Conservation (phyloP, 1,140 invertebrate species). For the Penaeus vannamei region DNA sequence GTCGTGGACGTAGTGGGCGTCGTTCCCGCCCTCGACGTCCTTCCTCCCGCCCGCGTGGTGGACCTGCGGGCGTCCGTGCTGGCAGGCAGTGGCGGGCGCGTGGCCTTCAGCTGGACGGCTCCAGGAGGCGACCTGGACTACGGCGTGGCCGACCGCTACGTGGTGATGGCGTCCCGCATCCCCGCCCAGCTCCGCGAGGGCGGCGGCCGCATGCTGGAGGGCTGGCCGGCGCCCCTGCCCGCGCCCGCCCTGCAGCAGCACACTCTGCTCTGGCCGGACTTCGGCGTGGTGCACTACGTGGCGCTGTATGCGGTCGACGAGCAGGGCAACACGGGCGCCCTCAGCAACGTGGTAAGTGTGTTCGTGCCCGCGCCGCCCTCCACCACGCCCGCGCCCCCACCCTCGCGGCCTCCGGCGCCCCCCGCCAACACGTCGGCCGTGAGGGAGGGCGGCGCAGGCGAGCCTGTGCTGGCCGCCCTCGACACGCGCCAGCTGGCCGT, state of each 20-base stretch:
- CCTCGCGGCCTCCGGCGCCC: constrained; percentile 49
- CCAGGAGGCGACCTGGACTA: constrained; percentile 70
- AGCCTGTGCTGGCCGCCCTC: constrained; percentile 46
- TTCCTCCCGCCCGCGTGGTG: constrained; percentile 67
- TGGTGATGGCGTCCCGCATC: constrained; percentile 49
- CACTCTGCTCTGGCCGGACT: constrained; percentile 60
- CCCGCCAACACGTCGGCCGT: constrained; percentile 57
- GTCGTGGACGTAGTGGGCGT: constrained; percentile 57
- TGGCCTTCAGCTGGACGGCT: constrained; percentile 69
- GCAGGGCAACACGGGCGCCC: constrained; percentile 71
- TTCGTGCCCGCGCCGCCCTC: constrained; percentile 71
- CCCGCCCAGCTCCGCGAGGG: constrained; percentile 38
- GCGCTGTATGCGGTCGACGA: constrained; percentile 74
- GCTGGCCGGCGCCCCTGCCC: constrained; percentile 54
- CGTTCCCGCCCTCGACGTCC: constrained; percentile 55
- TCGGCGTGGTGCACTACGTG: constrained; percentile 71
- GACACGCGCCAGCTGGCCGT: constrained; percentile 55
- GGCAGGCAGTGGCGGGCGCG: constrained; percentile 51
- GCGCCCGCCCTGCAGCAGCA: constrained; percentile 64
- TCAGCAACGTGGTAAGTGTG: constrained; percentile 76
- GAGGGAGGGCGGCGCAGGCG: constrained; percentile 37
- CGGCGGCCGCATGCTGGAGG: constrained; percentile 47
- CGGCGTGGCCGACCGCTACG: constrained; percentile 68
- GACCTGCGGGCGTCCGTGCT: constrained; percentile 66
- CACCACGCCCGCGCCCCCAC: constrained; percentile 69